Base-by-base conservation (phyloP, 2,888 invertebrate species). In the Frankliniella fusca region DNA sequence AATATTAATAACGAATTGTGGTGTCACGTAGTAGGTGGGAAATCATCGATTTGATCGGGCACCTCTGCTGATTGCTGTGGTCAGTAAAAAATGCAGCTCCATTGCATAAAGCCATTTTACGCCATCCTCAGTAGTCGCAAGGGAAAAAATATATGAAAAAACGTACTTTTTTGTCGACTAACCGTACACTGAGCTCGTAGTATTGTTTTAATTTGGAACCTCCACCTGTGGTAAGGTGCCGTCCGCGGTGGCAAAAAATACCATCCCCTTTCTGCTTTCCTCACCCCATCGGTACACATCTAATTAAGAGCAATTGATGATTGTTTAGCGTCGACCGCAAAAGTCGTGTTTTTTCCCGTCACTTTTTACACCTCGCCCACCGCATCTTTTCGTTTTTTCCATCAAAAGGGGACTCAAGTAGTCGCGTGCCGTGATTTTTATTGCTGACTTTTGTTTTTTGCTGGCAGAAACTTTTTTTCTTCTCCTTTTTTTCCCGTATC, bases 271-370 rank as follows among this genome's bases (percentile, higher is more conserved):
- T 54, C 20, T 54, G 54, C 20, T 5, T 54, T 54, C 20, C 27
- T 27, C 8, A 27, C 5, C 70, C 11, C 27, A 76, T 23, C n/a
- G 70, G 70, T 23, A 76, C 70, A 76, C 70, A 76, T 9, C 70
- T 27, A 76, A 76, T 76, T 76, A 76, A 76, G 27, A 10, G 70
- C 70, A 76, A 76, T 76, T 76, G 23, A 76, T 76, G 38, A 38
- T 38, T 38, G 38, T 76, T 76, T 20, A 76, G 70, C 0, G 70
- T 23, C 61, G 61, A 61, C 61, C 61, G 61, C 61, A 15, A 61
- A 61, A 61, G 7, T 61, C 61, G 7, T n/a, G 7, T 61, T 61
- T 61, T 61, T 61, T 61, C 20, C 61, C 15, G 7, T 61, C 5
- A 18, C 18, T 61, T 61, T 61, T 61, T 61, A 7, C 54, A 18